Evolutionary conservation across 2,113 vertebrate species (phyloP), one percentile per base, ranked within the genome.

Genomic region (Melanostigma gelatinosum): DNA sequence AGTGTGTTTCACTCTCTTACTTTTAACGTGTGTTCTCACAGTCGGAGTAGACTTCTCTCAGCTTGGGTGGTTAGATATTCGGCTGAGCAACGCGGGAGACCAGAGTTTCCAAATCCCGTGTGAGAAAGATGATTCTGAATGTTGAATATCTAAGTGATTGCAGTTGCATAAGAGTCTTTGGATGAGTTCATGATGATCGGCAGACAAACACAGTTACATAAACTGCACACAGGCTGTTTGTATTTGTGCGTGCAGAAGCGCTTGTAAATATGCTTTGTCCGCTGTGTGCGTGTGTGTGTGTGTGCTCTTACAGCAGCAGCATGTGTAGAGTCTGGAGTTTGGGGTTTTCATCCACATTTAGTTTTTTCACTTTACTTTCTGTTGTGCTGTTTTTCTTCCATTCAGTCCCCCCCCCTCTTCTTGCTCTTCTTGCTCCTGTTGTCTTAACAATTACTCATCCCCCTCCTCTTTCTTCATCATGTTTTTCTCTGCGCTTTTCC

Each of bases 141-240:
- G 55, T 79, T 73, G 82, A 88, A 72, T 75, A 72, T 89, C 42
- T 82, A 75, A 88, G 81, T 88, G 80, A 57, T 85, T 32, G 32
- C 32, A 32, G 68, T 85, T 90, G 50, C 84, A 20, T 75, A 85
- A 87, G 66, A 24, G 77, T 88, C 72, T 88, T 80, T 80, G 79
- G 79, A 86, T 60, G 63, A 87, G 44, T 87, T 80, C 60, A 64
- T 66, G 68, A 73, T 89, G 79, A 87, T 77, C 40, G 18, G 58
- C 68, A 67, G 46, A 85, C 67, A 88, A 87, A 87, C 84, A 86
- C 42, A 70, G 82, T 88, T 88, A 87, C 71, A 61, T 90, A 90
- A 88, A 90, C 52, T 72, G 61, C 52, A 72, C 82, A 78, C 20
- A 60, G 44, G 40, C 60, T 85, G 73, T 80, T 52, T 72, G 38